Evolutionary conservation across 2,888 invertebrate genomes (phyloP), one percentile per base, ranked within the genome.

Genomic region (Diarsia brunnea): DNA sequence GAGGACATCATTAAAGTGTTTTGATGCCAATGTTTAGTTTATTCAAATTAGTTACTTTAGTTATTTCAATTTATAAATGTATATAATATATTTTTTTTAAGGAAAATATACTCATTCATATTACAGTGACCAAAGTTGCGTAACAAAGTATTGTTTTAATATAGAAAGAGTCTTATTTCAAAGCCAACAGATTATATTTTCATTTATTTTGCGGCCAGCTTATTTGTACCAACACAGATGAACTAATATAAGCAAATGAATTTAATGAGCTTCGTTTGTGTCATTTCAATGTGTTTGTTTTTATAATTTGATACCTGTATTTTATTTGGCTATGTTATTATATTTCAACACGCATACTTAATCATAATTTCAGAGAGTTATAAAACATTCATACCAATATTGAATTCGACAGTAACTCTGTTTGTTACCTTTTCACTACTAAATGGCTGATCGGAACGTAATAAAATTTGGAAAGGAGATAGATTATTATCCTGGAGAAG

Each of bases 201-300:
- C 3, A 49, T 75, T 69, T 68, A 49, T 64, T 68, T n/a, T 21
- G 3, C n/a, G 1, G 1, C 11, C 0, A 5, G 14, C 45, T 24
- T 43, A 68, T 68, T 64, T 43, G 63, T 8, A 4, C n/a, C 55
- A 64, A 69, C 31, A 45, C 43, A 43, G 21, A 58, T 47, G 51
- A 69, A 53, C 31, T 65, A 58, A 51, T 65, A 69, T 51, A 19
- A n/a, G 58, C 45, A 65, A 65, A 69, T n/a, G 19, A 49, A 69
- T 69, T 45, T 70, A 31, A 69, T 65, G 19, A 24, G 19, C 38
- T 51, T 38, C 45, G 31, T 70, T 60, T 77, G 68, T 76, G 53
- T 68, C 31, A 65, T 53, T 77, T 60, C 24, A 19, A 58, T 77
- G 24, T 38, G 21, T 38, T 60, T 78, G 31, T 66, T 61, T 49